Evolutionary conservation across 2,797 vertebrate species (phyloP).

Genomic region (Notolabrus celidotus): DNA sequence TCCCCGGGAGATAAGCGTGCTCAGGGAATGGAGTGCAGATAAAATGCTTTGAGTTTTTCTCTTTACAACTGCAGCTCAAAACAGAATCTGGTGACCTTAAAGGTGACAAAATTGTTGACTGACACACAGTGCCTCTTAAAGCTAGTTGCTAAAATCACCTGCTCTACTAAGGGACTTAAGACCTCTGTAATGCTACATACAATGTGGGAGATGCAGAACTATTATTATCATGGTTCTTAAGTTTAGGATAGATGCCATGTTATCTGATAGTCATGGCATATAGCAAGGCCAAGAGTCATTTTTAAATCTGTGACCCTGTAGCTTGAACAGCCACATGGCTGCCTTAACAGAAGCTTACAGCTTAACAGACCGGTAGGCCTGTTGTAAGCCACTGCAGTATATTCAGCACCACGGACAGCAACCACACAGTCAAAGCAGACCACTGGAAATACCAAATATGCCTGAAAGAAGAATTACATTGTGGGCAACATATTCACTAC

Average conservation of each 20-base stretch:
- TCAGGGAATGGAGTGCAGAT: constrained; percentile 2
- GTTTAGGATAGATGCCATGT: constrained; percentile 1
- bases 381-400: too few species aligned
- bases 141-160: constrained; percentile 28
- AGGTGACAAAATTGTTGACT: constrained; percentile 15
- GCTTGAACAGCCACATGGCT: background rate
- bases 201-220: constrained; percentile 8
- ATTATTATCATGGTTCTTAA: background rate
- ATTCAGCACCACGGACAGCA: too few species aligned
- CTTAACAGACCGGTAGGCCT: background rate
- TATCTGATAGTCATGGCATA: background rate
- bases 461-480: too few species aligned
- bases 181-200: constrained; percentile 5
- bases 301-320: constrained; percentile 4
- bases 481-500: too few species aligned
- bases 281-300: background rate
- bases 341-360: background rate
- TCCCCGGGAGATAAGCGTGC: background rate
- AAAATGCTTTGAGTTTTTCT: constrained; percentile 7
- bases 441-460: too few species aligned
- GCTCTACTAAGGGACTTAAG: constrained; percentile 8
- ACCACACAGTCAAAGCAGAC: too few species aligned
- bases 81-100: constrained; percentile 30
- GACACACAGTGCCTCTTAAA: constrained; percentile 5
- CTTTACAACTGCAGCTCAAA: constrained; percentile 23